Base-by-base conservation (phyloP, 1,140 invertebrate species). In the Drosophila sp. region DNA sequence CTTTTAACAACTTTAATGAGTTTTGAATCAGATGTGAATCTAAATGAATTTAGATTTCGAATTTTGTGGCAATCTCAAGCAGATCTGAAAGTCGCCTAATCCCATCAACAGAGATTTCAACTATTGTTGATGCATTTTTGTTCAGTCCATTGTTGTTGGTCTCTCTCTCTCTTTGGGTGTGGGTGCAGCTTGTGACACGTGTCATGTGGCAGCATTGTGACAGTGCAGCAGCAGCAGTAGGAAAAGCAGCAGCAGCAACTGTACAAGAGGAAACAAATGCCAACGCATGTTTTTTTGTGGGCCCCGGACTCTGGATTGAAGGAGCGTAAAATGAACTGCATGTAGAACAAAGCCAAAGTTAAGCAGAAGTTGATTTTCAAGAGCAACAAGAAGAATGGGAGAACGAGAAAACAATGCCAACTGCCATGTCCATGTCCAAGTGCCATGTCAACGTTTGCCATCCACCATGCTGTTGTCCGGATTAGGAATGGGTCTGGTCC, bases 181-280 rank as follows among this genome's bases (percentile, higher is more conserved):
- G 65, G 77, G 68, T 61, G 70, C 58, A 50, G 60, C 72, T 66
- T 66, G 68, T 86, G 83, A 83, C 83, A 87, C 76, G 69, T 86
- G 83, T 86, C 83, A 83, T 86, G 83, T 86, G 76, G 76, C 77
- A 74, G 30, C 87, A 72, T 79, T 86, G 79, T 86, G 76, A 72
- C 77, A 77, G 33, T 65, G 60, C 74, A 10, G 10, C 7, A 70
- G 50, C 62, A 73, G 60, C 55, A 66, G 58, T 75, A 40, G 63
- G 41, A 71, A 8, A n/a, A 11, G 40, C 27, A 54, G 41, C 27
- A 54, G 41, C 38, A 32, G 60, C n/a, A 41, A 5, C 35, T 40
- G 38, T 30, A 55, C 1, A 23, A 57, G 25, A 65, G 57, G 64
- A 82, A 70, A 66, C 66, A 60, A 68, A 86, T 67, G 75, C 78